Evolutionary conservation across 1,140 invertebrate species (phyloP), one percentile per base, ranked within the genome.

Genomic region (Pinna nobilis): DNA sequence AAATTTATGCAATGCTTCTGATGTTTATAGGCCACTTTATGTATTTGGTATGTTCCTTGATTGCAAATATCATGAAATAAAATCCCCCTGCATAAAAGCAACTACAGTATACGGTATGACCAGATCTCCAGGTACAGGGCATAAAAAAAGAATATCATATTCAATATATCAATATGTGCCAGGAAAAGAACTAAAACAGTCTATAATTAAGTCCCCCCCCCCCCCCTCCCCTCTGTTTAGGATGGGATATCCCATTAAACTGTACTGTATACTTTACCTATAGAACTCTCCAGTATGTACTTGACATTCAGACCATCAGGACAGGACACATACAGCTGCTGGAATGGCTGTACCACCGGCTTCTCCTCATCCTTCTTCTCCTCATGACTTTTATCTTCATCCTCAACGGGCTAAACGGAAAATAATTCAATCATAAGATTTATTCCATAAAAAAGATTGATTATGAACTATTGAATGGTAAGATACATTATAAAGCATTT

Each of bases 291-390:
- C 44, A 88, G 79, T 20, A 84, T 65, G 70, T 87, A 89, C 41
- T 78, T 82, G 15, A 89, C 82, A 65, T 73, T 77, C 18, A 89
- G 85, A 50, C 88, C 88, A 79, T 88, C 87, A 23, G 88, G 88
- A 76, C 84, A 85, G 6, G 88, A 84, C 23, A 89, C 71, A 78
- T 78, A 85, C n/a, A 89, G 67, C 63, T 87, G 83, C 61, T 86
- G 87, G 74, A 89, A 89, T 25, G 81, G 75, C 55, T 86, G 83
- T 32, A 80, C 76, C 0, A 78, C 70, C 3, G 72, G 57, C 44
- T 82, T 84, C 44, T 78, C 39, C 41, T 81, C 80, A 18, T 80
- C 78, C 41, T 77, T 82, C 30, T 68, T 75, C 20, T 78, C 74
- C 35, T 77, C 74, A 30, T 81, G 70, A 25, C 73, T 60, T 60